Base-by-base conservation (phyloP, 2,797 vertebrate species). In the Sebastes dallii region DNA sequence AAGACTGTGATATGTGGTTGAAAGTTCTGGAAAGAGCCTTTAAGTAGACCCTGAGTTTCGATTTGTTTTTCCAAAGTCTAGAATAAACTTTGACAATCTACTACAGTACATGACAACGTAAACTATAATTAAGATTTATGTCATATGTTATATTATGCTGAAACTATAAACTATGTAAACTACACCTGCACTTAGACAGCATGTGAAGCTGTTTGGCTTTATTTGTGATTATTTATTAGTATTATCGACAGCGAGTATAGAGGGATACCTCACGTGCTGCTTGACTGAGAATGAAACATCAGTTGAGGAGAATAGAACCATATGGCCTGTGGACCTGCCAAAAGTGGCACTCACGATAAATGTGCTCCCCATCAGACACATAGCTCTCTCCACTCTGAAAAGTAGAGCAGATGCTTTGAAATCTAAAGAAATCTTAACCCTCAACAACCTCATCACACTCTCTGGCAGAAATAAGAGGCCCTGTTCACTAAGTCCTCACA, bases 271-370 rank as follows among this genome's bases (percentile, higher is more conserved):
- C 59, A 32, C 54, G 60, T 11, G 55, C 67, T 68, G 73, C 66
- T 64, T 52, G 36, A 78, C 77, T 77, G n/a, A 71, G 80, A 79
- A 32, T 65, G 69, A 82, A 91, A 78, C 77, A 80, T 66, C 62
- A n/a, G 10, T 77, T 75, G 8, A 72, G 56, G 52, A 73, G 83
- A 92, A 25, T 24, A 60, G 62, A 91, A 88, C 72, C 89, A 91
- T 73, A 72, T 86, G 87, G 54, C 8, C 61, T 20, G 66, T 9
- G 61, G 78, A 71, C 32, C 74, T 79, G 75, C 87, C 87, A 88
- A 34, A 89, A 82, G 83, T 85, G 81, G 66, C 82, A 71, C 83
- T 78, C 18, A 1, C 86, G 85, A 91, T 88, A 72, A 89, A 90
- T 89, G 81, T 86, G 77, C 83, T 84, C 77, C 67, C 32, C 30